phyloP scores from a whole-genome alignment of 2,113 vertebrate species.

The Thymallus thymallus region DNA sequence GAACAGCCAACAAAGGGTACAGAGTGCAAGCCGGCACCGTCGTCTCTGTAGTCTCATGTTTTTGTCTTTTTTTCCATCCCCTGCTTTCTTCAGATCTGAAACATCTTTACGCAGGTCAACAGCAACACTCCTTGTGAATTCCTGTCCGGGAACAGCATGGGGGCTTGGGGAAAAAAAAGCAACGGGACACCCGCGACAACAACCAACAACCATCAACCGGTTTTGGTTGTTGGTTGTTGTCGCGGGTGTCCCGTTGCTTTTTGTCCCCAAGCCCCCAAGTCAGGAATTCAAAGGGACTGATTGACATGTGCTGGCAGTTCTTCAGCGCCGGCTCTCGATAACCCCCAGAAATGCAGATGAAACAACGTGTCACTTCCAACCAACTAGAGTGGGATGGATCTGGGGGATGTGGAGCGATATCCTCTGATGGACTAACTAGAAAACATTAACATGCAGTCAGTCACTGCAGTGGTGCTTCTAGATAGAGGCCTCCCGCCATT shows the following conservation, averaged over 20 bases:
- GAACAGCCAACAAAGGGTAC: neutral
- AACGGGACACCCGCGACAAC: neutral
- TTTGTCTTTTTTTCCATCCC: neutral
- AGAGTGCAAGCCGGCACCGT: neutral
- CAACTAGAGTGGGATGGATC: neutral
- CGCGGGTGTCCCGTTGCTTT: too few species aligned
- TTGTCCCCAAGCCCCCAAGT: too few species aligned
- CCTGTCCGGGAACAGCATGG: too few species aligned
- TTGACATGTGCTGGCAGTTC: neutral
- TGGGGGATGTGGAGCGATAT: neutral
- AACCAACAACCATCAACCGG: neutral
- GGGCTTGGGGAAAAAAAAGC: neutral
- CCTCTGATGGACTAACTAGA: neutral
- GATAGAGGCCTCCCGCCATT: conserved; percentile 30
- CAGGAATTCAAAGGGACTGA: neutral
- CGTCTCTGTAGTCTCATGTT: neutral
- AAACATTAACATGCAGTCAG: conserved; percentile 14
- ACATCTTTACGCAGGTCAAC: neutral
- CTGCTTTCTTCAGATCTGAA: neutral
- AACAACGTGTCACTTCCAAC: neutral
- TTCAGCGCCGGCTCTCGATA: neutral
- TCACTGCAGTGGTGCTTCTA: neutral
- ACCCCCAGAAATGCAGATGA: neutral
- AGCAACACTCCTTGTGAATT: too few species aligned
- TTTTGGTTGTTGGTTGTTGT: too few species aligned